Evolutionary conservation across 2,113 vertebrate species (phyloP).

Genomic region (Hiodon tergisus): DNA sequence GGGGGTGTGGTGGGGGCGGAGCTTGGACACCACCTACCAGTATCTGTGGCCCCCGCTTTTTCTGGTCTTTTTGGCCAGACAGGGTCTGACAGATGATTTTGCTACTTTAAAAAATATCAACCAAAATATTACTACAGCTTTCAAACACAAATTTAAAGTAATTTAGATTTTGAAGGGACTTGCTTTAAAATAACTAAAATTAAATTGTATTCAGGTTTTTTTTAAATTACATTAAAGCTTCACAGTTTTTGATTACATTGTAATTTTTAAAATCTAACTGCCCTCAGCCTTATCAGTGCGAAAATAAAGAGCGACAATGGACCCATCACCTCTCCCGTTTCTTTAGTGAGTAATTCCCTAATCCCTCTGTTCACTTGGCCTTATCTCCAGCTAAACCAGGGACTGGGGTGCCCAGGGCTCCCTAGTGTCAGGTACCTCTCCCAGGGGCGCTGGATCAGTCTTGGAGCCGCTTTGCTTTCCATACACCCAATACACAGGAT

Average conservation of each 20-base stretch:
- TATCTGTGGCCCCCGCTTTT: not conserved
- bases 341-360: not conserved
- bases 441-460: not conserved
- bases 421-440: not conserved
- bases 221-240: not conserved
- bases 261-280: constrained; percentile 1
- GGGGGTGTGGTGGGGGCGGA: no score
- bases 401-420: constrained; percentile 3
- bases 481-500: constrained; percentile 40
- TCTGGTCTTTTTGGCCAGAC: not conserved
- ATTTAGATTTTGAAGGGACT: not conserved
- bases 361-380: not conserved
- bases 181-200: not conserved
- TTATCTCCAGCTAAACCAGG: not conserved
- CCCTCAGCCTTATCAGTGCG: not conserved
- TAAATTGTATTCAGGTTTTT: not conserved
- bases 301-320: not conserved
- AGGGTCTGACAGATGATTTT: not conserved
- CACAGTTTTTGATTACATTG: not conserved
- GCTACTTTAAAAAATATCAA: not conserved
- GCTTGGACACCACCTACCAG: not conserved
- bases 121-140: not conserved
- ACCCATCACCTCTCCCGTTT: not conserved
- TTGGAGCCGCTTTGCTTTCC: constrained; percentile 12
- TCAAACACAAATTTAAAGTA: not conserved